A percentile compares a stretch with the other conserved stretches of the same genome.
Conservation (phyloP, 2,113 vertebrate genomes). For the Heterotis niloticus region DNA sequence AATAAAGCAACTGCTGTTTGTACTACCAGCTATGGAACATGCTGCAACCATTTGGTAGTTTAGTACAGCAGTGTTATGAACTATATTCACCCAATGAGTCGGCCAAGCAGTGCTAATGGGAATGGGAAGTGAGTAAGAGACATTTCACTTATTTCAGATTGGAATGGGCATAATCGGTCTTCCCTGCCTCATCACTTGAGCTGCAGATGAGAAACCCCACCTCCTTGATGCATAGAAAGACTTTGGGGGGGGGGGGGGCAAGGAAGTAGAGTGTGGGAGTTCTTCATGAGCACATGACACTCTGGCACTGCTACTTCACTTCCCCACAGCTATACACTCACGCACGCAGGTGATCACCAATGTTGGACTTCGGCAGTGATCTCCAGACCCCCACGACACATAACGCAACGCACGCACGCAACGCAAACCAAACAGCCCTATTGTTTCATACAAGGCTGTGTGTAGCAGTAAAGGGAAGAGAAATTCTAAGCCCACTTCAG, state of each 20-base stretch:
- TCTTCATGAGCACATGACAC: conserved; percentile 59
- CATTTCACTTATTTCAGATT: conserved; percentile 39
- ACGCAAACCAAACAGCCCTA: conserved; percentile 1
- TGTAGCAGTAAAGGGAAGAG: background rate
- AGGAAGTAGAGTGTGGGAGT: conserved; percentile 41
- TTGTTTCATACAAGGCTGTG: conserved; percentile 21
- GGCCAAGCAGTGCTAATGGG: background rate
- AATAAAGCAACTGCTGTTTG: background rate
- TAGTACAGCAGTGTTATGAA: background rate
- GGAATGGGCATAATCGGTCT: conserved; percentile 26
- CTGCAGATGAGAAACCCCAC: too few relatives aligned
- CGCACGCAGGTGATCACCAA: conserved; percentile 51
- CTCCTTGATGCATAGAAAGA: too few relatives aligned
- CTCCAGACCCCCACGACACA: conserved; percentile 45
- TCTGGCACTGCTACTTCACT: conserved; percentile 42
- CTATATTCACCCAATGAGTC: background rate
- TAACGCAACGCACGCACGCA: conserved; percentile 4
- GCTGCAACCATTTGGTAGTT: background rate
- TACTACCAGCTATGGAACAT: too few relatives aligned
- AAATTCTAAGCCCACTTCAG: conserved; percentile 32
- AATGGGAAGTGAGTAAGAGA: background rate
- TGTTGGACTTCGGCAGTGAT: conserved; percentile 59
- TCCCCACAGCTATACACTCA: conserved; percentile 53
- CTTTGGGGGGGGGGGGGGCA: too few relatives aligned
- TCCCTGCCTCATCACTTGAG: background rate